Evolutionary conservation across 2,888 invertebrate species (phyloP).

Genomic region (Parthenolecanium corni): DNA sequence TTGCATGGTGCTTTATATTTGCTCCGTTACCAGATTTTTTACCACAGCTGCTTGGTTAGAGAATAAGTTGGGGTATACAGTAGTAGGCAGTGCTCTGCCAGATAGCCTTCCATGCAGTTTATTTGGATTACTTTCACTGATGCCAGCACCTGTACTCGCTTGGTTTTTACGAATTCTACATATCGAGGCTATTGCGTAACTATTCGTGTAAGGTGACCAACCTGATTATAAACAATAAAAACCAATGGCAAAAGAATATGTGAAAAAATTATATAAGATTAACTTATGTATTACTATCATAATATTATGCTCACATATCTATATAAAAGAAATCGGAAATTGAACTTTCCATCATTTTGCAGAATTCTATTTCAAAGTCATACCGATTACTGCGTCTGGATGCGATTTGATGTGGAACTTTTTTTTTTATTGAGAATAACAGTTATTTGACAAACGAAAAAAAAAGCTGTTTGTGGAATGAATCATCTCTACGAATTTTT

Average conservation of each 20-base stretch:
- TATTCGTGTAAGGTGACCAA: constrained; percentile 8
- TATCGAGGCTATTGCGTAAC: constrained; percentile 2
- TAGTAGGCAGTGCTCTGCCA: constrained; percentile 1
- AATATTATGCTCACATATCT: no score
- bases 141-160: constrained; percentile 7
- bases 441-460: no score
- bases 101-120: constrained; percentile 4
- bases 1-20: not conserved
- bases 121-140: constrained; percentile 20
- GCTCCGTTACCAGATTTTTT: constrained; percentile 13
- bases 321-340: no score
- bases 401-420: no score
- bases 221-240: constrained; percentile 18
- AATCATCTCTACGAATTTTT: no score
- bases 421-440: no score
- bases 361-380: no score
- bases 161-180: constrained; percentile 8
- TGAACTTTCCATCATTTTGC: no score
- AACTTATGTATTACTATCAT: no score
- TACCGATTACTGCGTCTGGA: no score
- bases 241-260: not conserved
- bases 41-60: not conserved
- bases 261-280: not conserved
- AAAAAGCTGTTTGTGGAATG: no score
- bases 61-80: constrained; percentile 2